Percentiles rank a stretch among this genome's conserved stretches.
These are phyloP conservation scores for Aethina tumida DNA, from an alignment of 1,140 invertebrate genomes.

Conservation along the genomic window DNA sequence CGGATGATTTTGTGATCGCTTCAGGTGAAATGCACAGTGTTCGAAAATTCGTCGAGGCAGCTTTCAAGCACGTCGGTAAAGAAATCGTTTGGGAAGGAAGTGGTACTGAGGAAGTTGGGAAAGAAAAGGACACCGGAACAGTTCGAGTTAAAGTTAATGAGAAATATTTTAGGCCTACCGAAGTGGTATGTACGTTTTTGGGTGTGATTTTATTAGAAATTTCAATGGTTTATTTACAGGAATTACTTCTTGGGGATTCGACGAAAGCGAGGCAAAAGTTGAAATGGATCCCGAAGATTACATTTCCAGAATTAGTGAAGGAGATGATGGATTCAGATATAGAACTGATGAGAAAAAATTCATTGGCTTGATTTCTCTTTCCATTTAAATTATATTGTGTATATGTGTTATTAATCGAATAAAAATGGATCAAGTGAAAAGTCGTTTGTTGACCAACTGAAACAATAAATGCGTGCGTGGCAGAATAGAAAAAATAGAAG, in stretches of 20 bases:
- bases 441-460: too few species aligned
- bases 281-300: constrained; percentile 79
- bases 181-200: constrained; percentile 70
- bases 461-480: too few species aligned
- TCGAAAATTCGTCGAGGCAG: constrained; percentile 88
- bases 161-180: constrained; percentile 94
- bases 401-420: too few species aligned
- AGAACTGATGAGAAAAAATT: constrained; percentile 84
- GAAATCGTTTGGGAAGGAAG: constrained; percentile 77
- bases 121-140: constrained; percentile 68
- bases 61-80: constrained; percentile 72
- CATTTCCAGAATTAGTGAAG: constrained; percentile 77
- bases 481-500: too few species aligned
- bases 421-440: too few species aligned
- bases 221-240: constrained; percentile 43
- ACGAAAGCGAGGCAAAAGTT: constrained; percentile 79
- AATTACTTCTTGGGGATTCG: constrained; percentile 82
- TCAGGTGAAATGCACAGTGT: constrained; percentile 94
- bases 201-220: constrained; percentile 4
- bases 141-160: constrained; percentile 86
- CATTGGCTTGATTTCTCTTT: constrained; percentile 55
- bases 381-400: constrained; percentile 4
- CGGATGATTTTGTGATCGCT: constrained; percentile 96
- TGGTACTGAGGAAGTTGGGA: constrained; percentile 79
- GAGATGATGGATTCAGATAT: constrained; percentile 97